phyloP scores from a whole-genome alignment of 2,113 vertebrate genomes.

The Alethe diademata region DNA sequence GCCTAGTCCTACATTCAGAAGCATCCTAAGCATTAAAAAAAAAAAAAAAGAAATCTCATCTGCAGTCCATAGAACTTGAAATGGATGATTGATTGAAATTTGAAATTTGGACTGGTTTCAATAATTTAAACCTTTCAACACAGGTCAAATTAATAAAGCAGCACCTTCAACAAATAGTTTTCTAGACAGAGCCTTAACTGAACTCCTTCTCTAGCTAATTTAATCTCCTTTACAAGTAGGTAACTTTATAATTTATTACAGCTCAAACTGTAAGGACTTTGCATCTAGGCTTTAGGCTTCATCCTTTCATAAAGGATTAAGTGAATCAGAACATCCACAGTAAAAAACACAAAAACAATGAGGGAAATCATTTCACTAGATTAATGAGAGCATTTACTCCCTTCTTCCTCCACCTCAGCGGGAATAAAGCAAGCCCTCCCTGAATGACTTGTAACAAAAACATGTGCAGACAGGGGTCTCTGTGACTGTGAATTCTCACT shows the following conservation, averaged over 20 bases:
- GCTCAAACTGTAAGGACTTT: not conserved
- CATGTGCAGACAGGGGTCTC: not conserved
- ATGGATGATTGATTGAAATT: not conserved
- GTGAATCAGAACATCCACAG: not conserved
- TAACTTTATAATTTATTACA: not conserved
- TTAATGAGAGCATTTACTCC: not conserved
- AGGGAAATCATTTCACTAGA: not conserved
- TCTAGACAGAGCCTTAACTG: not conserved
- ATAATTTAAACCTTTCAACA: not conserved
- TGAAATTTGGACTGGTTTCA: not conserved
- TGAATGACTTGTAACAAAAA: not conserved
- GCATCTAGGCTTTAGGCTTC: not conserved
- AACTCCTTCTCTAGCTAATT: not conserved
- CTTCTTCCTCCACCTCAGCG: not conserved
- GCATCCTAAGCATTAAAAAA: not conserved
- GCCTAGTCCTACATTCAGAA: not conserved
- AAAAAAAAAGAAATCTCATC: not conserved
- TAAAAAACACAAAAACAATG: not conserved
- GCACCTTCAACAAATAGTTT: not conserved
- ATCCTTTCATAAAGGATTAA: not conserved
- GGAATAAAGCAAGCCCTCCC: not conserved
- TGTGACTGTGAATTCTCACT: not conserved
- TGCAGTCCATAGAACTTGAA: not conserved
- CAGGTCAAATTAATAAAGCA: not conserved
- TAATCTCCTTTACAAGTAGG: not conserved